Evolutionary conservation across 2,113 vertebrate genomes (phyloP).

Genomic region (Machaerirhynchus nigripectus): DNA sequence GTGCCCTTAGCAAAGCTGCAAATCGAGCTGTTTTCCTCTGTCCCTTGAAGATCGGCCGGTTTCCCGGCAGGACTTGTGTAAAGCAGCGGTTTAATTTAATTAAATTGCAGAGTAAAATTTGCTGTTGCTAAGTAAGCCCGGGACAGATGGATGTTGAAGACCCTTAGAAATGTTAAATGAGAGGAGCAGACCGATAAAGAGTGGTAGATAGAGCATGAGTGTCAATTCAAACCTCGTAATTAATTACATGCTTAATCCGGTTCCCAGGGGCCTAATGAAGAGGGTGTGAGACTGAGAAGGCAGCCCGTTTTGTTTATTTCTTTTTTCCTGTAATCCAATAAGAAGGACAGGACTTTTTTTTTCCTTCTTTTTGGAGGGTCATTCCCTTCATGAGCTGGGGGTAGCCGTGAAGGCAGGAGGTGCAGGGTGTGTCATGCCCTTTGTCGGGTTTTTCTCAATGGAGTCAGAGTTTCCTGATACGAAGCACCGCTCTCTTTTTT

Average conservation of each 20-base stretch:
- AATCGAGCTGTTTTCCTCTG: neutral
- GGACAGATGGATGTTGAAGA: neutral
- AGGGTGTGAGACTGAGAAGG: neutral
- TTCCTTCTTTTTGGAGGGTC: neutral
- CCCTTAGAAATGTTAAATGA: neutral
- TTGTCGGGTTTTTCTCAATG: fast-evolving
- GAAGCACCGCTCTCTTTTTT: fast-evolving
- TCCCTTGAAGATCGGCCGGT: neutral
- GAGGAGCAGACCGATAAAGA: neutral
- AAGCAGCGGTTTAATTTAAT: neutral
- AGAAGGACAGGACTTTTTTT: neutral
- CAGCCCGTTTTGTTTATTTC: neutral
- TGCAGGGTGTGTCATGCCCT: neutral
- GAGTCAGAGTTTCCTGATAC: fast-evolving
- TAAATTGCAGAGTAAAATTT: neutral
- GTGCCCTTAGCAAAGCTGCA: neutral
- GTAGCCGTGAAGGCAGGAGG: neutral
- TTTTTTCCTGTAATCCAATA: neutral
- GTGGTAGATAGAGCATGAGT: neutral
- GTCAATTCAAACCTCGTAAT: constrained; percentile 6
- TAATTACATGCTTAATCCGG: constrained; percentile 25
- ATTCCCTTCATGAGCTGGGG: neutral
- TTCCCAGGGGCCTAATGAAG: constrained; percentile 40
- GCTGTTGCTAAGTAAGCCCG: neutral
- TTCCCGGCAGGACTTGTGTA: neutral